These are phyloP conservation scores for human DNA, from an alignment of 2,113 vertebrate genomes.

Conservation along the genomic window DNA sequence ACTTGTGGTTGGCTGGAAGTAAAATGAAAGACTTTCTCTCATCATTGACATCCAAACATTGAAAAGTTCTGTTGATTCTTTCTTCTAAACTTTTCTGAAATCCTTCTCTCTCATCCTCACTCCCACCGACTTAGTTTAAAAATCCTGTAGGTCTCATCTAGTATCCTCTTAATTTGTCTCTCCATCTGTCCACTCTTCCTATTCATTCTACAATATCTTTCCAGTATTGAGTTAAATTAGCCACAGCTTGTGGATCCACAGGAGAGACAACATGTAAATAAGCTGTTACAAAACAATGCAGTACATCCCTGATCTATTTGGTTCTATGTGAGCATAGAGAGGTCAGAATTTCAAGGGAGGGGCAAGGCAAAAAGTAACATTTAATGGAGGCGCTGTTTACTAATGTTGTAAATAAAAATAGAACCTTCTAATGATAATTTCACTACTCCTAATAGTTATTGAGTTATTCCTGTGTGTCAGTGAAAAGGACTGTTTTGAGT, in stretches of 20 bases:
- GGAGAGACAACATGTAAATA: background rate
- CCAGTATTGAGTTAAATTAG: background rate
- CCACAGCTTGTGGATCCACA: background rate
- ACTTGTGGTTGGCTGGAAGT: background rate
- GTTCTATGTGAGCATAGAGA: background rate
- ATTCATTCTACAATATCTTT: background rate
- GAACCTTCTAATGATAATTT: background rate
- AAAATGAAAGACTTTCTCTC: background rate
- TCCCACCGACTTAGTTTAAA: slow-evolving; percentile 20
- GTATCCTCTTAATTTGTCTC: background rate
- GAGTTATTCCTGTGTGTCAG: background rate
- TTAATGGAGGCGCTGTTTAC: slow-evolving; percentile 1
- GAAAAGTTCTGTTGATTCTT: slow-evolving; percentile 14
- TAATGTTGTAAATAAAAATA: background rate
- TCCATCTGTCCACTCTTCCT: background rate
- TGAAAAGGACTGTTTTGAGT: background rate
- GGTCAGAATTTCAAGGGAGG: background rate
- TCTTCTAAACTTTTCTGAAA: slow-evolving; percentile 18
- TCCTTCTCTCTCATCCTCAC: background rate
- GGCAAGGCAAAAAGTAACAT: background rate
- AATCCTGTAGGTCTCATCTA: background rate
- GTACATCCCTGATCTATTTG: background rate
- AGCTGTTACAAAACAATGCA: background rate
- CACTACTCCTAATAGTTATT: background rate
- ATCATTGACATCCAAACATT: background rate